Percentiles rank a stretch among this genome's conserved stretches.
Conservation (phyloP, 53 echinoderm and acorn worm species). For the Echinarachnius parma region DNA sequence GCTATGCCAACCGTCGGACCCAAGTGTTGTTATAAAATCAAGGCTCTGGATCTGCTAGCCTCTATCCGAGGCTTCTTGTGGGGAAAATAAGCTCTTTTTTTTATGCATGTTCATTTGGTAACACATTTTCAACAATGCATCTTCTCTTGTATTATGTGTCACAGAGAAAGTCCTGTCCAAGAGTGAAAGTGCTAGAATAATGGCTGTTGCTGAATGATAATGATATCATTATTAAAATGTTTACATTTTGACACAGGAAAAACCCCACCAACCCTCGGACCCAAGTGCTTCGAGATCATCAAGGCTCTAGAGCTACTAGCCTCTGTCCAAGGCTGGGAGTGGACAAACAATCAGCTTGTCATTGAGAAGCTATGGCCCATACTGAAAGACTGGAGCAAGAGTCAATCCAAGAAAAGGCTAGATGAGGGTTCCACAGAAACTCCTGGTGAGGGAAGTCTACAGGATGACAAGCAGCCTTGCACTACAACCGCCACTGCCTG, state of each 20-base stretch:
- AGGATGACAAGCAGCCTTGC: not conserved
- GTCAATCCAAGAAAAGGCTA: constrained; percentile 13
- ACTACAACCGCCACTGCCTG: constrained; percentile 43
- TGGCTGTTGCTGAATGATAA: too few relatives aligned
- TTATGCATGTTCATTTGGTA: too few relatives aligned
- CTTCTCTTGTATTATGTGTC: too few relatives aligned
- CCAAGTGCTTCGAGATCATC: constrained; percentile 52
- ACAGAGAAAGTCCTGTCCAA: too few relatives aligned
- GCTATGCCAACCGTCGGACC: too few relatives aligned
- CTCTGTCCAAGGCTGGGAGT: constrained; percentile 64
- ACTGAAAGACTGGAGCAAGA: constrained; percentile 67
- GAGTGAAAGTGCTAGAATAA: too few relatives aligned
- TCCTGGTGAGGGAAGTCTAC: constrained; percentile 23
- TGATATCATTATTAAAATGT: too few relatives aligned
- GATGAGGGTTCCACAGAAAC: constrained; percentile 12
- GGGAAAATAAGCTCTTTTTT: too few relatives aligned
- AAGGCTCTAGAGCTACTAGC: constrained; percentile 67
- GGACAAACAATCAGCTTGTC: constrained; percentile 74
- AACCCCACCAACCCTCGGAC: constrained; percentile 17
- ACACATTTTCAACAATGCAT: too few relatives aligned
- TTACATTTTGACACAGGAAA: constrained; percentile 40
- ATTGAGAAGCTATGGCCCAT: constrained; percentile 72
- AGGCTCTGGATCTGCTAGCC: too few relatives aligned
- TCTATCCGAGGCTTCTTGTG: too few relatives aligned
- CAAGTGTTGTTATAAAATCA: too few relatives aligned